A percentile compares a stretch with the other conserved stretches of the same genome.
phyloP scores from a whole-genome alignment of 2,888 invertebrate genomes.

The Metopia argyrocephala region DNA sequence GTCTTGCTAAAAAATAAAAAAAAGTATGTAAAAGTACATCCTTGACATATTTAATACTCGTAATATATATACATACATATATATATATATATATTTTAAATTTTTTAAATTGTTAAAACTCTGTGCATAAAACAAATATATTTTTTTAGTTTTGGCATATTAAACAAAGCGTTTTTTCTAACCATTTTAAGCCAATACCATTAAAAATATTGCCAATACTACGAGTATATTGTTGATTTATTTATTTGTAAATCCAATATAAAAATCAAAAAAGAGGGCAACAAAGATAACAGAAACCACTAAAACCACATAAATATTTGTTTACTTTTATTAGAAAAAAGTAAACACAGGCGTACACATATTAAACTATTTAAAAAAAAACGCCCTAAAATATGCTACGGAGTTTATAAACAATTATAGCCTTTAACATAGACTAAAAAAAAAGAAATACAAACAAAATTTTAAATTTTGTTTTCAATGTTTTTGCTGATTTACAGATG shows the following conservation, averaged over 20 bases:
- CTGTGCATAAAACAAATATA: neutral
- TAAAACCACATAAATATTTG: conserved; percentile 44
- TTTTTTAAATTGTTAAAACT: neutral
- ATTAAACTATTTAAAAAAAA: conserved; percentile 22
- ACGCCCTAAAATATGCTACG: conserved; percentile 39
- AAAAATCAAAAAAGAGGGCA: neutral
- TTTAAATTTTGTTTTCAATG: neutral
- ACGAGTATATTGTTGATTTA: conserved; percentile 39
- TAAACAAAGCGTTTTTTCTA: conserved; percentile 1
- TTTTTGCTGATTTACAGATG: conserved; percentile 70
- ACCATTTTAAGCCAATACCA: conserved; percentile 32
- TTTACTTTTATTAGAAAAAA: conserved; percentile 23
- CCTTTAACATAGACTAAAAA: conserved; percentile 21
- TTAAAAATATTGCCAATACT: conserved; percentile 38
- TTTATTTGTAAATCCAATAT: conserved; percentile 4
- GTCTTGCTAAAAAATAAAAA: too few relatives aligned
- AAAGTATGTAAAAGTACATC: neutral
- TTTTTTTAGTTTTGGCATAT: neutral
- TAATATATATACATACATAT: too few relatives aligned
- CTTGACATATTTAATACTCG: neutral
- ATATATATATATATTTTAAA: neutral
- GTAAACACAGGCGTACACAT: too few relatives aligned
- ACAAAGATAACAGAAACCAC: conserved; percentile 14
- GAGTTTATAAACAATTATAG: conserved; percentile 30
- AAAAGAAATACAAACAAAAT: neutral